Evolutionary conservation across 2,797 vertebrate species (phyloP).

Genomic region (Anisognathus igniventris): DNA sequence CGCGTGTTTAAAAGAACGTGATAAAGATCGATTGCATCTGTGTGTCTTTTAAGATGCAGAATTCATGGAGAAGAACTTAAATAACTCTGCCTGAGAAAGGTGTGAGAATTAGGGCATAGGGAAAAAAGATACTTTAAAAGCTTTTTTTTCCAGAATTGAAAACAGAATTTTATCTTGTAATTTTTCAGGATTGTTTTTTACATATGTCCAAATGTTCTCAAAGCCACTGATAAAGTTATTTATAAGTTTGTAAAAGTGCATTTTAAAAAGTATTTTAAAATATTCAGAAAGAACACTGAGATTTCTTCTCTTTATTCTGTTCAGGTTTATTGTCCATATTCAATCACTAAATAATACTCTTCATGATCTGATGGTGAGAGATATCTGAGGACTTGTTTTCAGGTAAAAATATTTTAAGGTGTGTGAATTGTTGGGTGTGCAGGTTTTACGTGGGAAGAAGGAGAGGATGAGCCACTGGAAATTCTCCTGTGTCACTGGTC

Average conservation of each 20-base stretch:
- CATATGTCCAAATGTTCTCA: neutral
- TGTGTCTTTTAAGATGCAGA: neutral
- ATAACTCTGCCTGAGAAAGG: neutral
- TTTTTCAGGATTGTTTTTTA: neutral
- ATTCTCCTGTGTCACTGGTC: neutral
- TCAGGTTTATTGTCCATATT: neutral
- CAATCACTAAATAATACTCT: neutral
- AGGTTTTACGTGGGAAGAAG: neutral
- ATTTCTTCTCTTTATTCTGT: neutral
- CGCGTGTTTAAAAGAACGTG: conserved; percentile 53
- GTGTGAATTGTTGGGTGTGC: neutral
- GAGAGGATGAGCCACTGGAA: neutral
- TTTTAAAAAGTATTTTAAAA: neutral
- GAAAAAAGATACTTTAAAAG: neutral
- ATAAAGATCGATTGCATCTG: neutral
- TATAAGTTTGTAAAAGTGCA: neutral
- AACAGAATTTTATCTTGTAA: neutral
- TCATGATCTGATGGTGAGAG: neutral
- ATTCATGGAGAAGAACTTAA: neutral
- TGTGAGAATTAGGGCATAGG: neutral
- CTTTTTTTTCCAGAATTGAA: neutral
- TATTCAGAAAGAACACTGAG: neutral
- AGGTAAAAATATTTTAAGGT: neutral
- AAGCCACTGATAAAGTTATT: neutral
- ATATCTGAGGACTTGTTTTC: neutral